Conservation (phyloP, 2,113 vertebrate genomes). For the Alligator mississippiensis region DNA sequence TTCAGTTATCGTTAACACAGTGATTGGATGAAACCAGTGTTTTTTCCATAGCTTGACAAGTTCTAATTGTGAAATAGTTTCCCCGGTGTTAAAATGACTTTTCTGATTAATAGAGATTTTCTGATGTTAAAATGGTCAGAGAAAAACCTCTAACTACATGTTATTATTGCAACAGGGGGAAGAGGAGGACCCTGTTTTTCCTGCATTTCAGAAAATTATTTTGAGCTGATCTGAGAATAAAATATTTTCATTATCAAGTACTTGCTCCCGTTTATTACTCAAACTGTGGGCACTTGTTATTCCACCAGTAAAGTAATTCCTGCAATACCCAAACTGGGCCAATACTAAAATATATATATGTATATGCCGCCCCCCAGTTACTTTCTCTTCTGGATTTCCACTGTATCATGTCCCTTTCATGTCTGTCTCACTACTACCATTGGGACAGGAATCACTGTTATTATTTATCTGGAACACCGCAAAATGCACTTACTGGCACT, state of each 20-base stretch:
- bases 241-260: neutral
- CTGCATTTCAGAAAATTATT: neutral
- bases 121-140: neutral
- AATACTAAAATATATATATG: neutral
- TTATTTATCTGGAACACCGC: neutral
- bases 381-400: neutral
- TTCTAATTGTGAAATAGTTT: neutral
- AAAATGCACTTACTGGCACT: neutral
- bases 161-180: neutral
- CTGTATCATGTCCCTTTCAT: neutral
- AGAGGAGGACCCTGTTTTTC: neutral
- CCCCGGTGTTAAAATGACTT: neutral
- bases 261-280: neutral
- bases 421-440: rapidly evolving
- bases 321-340: neutral
- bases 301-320: neutral
- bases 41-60: neutral
- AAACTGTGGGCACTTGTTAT: neutral
- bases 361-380: neutral
- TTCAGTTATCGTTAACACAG: neutral
- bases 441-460: neutral
- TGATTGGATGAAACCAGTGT: neutral
- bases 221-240: neutral
- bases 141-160: neutral
- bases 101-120: neutral